Base-by-base conservation (phyloP, 2,888 invertebrate genomes). In the Oasisia sp. region DNA sequence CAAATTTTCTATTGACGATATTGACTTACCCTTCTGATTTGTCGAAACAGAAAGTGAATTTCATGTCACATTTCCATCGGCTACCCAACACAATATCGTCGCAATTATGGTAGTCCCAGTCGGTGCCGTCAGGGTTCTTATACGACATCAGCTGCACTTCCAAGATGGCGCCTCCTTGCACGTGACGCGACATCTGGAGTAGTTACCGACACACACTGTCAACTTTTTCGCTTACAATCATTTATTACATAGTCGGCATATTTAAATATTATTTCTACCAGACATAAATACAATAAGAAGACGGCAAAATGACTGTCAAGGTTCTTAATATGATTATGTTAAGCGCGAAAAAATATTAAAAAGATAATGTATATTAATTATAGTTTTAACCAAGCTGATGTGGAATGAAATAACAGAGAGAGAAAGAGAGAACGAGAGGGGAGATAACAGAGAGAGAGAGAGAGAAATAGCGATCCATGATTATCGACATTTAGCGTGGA, bases 1-100 rank as follows among this genome's bases (percentile, higher is more conserved):
- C 74, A 19, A 74, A 1, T 74, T 74, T 7, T 74, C 19, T 74
- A 7, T 74, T 74, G 27, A 74, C 74, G 74, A 74, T 27, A 74
- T 74, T 74, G 19, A 74, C 74, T 74, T 74, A 74, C 74, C 74
- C 74, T 19, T 19, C 7, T 27, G 74, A 74, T 74, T 74, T 74
- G 74, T 74, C 74, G 27, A 74, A 74, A 74, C 74, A 74, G 74
- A 74, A 74, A 74, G 74, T 74, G 74, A 74, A 74, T 27, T 74
- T 74, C 3, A 74, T 7, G 27, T 74, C 74, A 74, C 74, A 74
- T 74, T 74, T 74, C 74, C 74, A 74, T 27, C 74, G 74, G 27
- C 27, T 74, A 27, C 74, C 74, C 74, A 74, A n/a, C 74, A 74
- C 74, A 74, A 27, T n/a, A 19, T 74, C 1, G 5, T 74, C 74